Evolutionary conservation across 2,113 vertebrate species (phyloP), one percentile per base, ranked within the genome.

Genomic region (Gallinago undulata): DNA sequence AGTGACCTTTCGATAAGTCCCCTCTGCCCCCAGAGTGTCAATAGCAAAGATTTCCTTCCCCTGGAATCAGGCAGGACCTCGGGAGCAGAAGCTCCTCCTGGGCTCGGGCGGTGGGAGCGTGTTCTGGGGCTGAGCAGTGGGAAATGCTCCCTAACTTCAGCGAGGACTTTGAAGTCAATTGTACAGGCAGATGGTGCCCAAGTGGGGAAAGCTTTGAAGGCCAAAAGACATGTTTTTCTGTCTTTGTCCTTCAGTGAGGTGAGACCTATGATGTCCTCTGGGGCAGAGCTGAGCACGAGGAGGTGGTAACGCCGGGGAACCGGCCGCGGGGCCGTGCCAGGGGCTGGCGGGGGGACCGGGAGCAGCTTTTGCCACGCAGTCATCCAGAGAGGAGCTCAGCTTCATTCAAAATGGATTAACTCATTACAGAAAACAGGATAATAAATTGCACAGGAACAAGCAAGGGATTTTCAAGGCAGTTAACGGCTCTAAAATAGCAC

Each of bases 381-480:
- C 53, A n/a, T 30, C 68, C 23, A 22, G 57, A 1, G 12, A 91
- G 70, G 67, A 73, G 37, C 70, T 67, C 89, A 6, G 14, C 72
- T 95, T 84, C 78, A 75, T 82, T 63, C 66, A 66, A 84, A 93
- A 94, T 57, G 72, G 62, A 91, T 93, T 63, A 96, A 92, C 45
- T 94, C 87, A 59, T 74, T 69, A 89, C 31, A 79, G 73, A 85
- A 79, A 73, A 76, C 53, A 91, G 78, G 13, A 79, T 63, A 70
- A 82, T 59, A 79, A 91, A 92, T 79, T 39, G 66, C 70, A 80
- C 24, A 43, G 86, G 45, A 87, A 76, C 1, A 19, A 70, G n/a
- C 2, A 77, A 82, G 84, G 84, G 76, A 87, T 84, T 95, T 94
- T 91, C 43, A 37, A 37, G 69, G 62, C 19, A 79, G 63, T 70